Evolutionary conservation across 2,888 invertebrate species (phyloP).

Genomic region (Cephus pulcher): DNA sequence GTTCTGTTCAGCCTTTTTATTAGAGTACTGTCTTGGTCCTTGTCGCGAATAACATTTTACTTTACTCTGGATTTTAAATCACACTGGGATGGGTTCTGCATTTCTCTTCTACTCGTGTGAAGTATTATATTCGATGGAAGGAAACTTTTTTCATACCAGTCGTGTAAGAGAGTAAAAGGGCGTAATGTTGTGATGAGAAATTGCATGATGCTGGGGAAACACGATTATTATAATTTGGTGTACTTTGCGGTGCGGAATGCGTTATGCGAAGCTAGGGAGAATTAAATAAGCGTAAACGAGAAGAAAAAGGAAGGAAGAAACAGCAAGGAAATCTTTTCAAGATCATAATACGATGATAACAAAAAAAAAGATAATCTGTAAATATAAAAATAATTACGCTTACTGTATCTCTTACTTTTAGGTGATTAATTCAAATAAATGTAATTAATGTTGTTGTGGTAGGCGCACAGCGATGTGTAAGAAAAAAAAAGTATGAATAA

Average conservation of each 20-base stretch:
- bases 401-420: conserved; percentile 66
- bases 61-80: background rate
- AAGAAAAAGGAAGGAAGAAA: conserved; percentile 24
- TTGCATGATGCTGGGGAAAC: background rate
- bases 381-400: conserved; percentile 66
- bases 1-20: background rate
- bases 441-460: conserved; percentile 67
- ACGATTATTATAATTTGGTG: conserved; percentile 1
- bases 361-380: conserved; percentile 57
- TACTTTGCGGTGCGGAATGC: conserved; percentile 11
- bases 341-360: conserved; percentile 44
- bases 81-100: background rate
- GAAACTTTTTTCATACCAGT: background rate
- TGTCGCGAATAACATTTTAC: background rate
- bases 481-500: conserved; percentile 56
- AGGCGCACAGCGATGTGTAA: conserved; percentile 65
- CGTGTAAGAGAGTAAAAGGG: background rate
- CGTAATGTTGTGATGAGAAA: background rate
- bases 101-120: background rate
- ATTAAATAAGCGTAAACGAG: conserved; percentile 26
- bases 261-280: conserved; percentile 22
- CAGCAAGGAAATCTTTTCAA: conserved; percentile 46
- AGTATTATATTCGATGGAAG: background rate
- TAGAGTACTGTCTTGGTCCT: background rate
- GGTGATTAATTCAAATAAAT: conserved; percentile 65